Conservation (phyloP, 1,140 invertebrate species). For the Halictus rubicundus region DNA sequence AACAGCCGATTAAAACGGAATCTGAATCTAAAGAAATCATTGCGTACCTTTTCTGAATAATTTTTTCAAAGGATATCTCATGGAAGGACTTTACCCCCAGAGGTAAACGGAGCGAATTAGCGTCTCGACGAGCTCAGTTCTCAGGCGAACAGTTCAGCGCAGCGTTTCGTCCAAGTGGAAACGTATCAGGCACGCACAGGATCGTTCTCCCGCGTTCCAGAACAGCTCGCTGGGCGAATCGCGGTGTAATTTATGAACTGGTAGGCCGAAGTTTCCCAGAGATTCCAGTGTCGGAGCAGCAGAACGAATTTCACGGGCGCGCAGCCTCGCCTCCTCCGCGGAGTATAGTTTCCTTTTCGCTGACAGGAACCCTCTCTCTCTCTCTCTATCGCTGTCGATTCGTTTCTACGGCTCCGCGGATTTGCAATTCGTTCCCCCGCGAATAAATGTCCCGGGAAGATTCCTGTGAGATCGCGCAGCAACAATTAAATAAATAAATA, state of each 20-base stretch:
- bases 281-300: background rate
- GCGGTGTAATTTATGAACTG: background rate
- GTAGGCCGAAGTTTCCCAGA: background rate
- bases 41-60: too few relatives aligned
- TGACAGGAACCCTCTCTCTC: background rate
- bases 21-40: too few relatives aligned
- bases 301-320: constrained; percentile 9
- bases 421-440: constrained; percentile 7
- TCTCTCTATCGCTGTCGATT: too few relatives aligned
- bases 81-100: too few relatives aligned
- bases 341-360: background rate
- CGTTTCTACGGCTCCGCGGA: constrained; percentile 8
- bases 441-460: constrained; percentile 4
- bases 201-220: too few relatives aligned
- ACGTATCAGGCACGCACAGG: too few relatives aligned
- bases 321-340: background rate
- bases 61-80: too few relatives aligned
- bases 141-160: too few relatives aligned
- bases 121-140: too few relatives aligned
- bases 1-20: too few relatives aligned
- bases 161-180: too few relatives aligned
- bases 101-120: too few relatives aligned
- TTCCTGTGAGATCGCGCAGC: constrained; percentile 34
- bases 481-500: constrained; percentile 76
- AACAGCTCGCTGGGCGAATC: background rate